Base-by-base conservation (phyloP, 2,888 invertebrate species). In the Nephrotoma flavescens region DNA sequence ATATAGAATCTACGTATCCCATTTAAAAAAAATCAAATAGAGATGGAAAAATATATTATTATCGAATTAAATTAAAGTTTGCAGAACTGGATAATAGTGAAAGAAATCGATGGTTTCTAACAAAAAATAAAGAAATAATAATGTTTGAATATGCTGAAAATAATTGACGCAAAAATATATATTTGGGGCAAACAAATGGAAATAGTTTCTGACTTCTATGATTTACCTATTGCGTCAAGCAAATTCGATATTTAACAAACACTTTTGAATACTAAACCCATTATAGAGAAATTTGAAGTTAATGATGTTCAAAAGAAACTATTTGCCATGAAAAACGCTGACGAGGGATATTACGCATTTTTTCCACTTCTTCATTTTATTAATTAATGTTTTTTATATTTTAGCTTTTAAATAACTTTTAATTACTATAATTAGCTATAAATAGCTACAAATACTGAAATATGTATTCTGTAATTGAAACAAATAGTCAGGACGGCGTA, bases 401-500 rank as follows among this genome's bases (percentile, higher is more conserved):
- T 86, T 45, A 45, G 19, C 4, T 45, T 86, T 86, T 86, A 42
- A 86, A 45, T 86, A 41, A 6, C 4, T 52, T 52, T 52, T 52
- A 52, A 52, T 52, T 7, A 52, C 44, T 44, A 44, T 44, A 44
- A 44, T 42, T 42, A n/a, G n/a, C n/a, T 41, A 85, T 41, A 42
- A 41, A 45, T 86, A 52, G 31, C 12, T 47, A 45, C 31, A 45
- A 86, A n/a, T 47, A n/a, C 12, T 52, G 5, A 83, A 86, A 41
- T 45, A 86, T 86, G 86, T 86, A 47, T 52, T 86, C 86, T n/a
- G 12, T 86, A 57, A 42, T 86, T 57, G 86, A 86, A 52, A 86
- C 86, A 71, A 52, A 2, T 15, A 52, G 52, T 52, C 31, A 52
- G 47, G 86, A 86, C n/a, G 57, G 57, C 41, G 6, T 5, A 15